These are phyloP conservation scores for Drosophila longiperda DNA, from an alignment of 2,888 invertebrate species.

Conservation along the genomic window DNA sequence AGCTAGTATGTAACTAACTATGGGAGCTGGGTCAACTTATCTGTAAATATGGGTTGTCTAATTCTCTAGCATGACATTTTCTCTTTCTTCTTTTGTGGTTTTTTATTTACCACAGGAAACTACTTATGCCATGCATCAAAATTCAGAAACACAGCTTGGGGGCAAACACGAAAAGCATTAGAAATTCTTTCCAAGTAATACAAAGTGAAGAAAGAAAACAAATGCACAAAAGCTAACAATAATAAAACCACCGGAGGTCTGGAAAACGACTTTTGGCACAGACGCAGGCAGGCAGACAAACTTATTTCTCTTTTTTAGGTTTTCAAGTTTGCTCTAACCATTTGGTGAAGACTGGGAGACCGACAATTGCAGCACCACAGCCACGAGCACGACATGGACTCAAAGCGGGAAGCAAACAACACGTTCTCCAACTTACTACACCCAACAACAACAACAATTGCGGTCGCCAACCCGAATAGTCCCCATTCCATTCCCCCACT, in stretches of 20 bases:
- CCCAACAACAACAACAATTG: constrained; percentile 55
- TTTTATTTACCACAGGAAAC: constrained; percentile 64
- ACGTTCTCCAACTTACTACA: constrained; percentile 68
- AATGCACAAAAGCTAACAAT: constrained; percentile 52
- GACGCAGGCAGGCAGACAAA: constrained; percentile 23
- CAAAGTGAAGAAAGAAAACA: constrained; percentile 56
- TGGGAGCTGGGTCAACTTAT: constrained; percentile 53
- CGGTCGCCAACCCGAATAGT: constrained; percentile 62
- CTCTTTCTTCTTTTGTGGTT: constrained; percentile 61
- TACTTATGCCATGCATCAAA: constrained; percentile 45
- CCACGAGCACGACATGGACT: constrained; percentile 34
- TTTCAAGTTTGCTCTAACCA: constrained; percentile 67
- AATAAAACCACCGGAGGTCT: constrained; percentile 48
- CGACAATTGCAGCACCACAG: constrained; percentile 69
- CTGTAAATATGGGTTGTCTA: constrained; percentile 21
- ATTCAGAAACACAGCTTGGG: constrained; percentile 51
- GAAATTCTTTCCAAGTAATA: constrained; percentile 64
- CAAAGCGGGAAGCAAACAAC: constrained; percentile 76
- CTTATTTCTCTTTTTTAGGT: constrained; percentile 21
- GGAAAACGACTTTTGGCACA: constrained; percentile 71
- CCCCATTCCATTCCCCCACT: constrained; percentile 15
- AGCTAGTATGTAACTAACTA: constrained; percentile 35
- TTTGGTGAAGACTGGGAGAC: constrained; percentile 18
- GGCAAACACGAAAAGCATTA: constrained; percentile 66
- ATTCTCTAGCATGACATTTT: constrained; percentile 39